Evolutionary conservation across 2,888 invertebrate species (phyloP).

Genomic region (Ellobium chinense): DNA sequence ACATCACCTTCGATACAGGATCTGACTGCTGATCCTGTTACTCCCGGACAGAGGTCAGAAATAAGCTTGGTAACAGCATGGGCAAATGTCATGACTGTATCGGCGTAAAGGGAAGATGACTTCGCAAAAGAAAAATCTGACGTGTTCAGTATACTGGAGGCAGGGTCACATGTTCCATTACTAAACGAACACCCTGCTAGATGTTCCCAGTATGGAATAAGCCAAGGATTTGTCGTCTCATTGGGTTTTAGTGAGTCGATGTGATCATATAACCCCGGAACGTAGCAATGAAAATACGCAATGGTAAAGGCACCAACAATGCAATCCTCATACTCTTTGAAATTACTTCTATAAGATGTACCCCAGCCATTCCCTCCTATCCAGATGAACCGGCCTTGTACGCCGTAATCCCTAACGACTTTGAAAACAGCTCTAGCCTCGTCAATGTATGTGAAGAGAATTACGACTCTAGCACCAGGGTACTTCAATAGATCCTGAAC

Average conservation of each 20-base stretch:
- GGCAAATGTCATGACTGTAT: constrained; percentile 36
- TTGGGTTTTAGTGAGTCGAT: constrained; percentile 57
- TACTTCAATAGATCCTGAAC: constrained; percentile 44
- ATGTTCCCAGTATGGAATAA: constrained; percentile 65
- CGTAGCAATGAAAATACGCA: neutral
- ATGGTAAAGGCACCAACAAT: neutral
- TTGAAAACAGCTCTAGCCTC: constrained; percentile 54
- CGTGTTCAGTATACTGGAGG: neutral
- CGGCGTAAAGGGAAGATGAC: neutral
- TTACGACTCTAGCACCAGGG: constrained; percentile 56
- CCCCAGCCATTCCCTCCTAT: constrained; percentile 65
- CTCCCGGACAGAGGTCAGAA: neutral
- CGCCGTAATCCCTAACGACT: constrained; percentile 45
- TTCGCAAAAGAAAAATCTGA: neutral
- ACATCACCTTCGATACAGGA: constrained; percentile 32
- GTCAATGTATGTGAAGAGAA: constrained; percentile 60
- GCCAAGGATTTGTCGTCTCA: constrained; percentile 63
- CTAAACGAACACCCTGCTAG: constrained; percentile 58
- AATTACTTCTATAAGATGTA: neutral
- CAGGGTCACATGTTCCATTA: constrained; percentile 27
- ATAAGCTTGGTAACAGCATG: constrained; percentile 34
- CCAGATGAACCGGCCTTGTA: constrained; percentile 61
- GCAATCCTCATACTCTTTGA: neutral
- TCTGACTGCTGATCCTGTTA: constrained; percentile 5
- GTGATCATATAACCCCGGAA: constrained; percentile 55